Conservation (phyloP, 1,140 invertebrate genomes). For the Globodera ellingtonae region DNA sequence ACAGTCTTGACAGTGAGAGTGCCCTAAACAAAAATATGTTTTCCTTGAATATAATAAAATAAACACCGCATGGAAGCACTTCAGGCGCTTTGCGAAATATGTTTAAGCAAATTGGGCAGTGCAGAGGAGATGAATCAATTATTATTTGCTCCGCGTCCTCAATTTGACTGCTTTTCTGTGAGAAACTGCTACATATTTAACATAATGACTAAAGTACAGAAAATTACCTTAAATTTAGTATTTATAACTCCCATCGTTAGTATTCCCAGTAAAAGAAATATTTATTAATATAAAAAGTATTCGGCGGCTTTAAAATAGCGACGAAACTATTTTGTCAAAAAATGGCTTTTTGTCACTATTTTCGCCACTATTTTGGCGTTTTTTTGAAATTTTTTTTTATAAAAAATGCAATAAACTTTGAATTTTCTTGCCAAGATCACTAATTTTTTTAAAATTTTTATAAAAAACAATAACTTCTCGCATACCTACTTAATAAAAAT, state of each 20-base stretch:
- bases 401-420: too few relatives aligned
- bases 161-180: slow-evolving; percentile 28
- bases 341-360: too few relatives aligned
- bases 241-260: neutral
- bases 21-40: neutral
- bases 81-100: slow-evolving; percentile 30
- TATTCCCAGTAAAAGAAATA: neutral
- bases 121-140: slow-evolving; percentile 42
- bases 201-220: neutral
- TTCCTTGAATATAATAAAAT: neutral
- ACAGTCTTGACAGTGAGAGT: slow-evolving; percentile 35
- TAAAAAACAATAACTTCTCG: too few relatives aligned
- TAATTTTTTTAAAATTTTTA: too few relatives aligned
- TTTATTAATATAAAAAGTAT: neutral
- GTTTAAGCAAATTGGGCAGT: slow-evolving; percentile 38
- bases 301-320: too few relatives aligned
- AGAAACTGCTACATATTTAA: neutral
- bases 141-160: slow-evolving; percentile 40
- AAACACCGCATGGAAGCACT: slow-evolving; percentile 33
- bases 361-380: too few relatives aligned
- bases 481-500: too few relatives aligned
- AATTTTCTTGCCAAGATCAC: too few relatives aligned
- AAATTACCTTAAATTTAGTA: slow-evolving; percentile 1
- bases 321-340: too few relatives aligned
- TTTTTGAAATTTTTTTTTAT: too few relatives aligned